A percentile compares a stretch with the other conserved stretches of the same genome.
Evolutionary conservation across 2,797 vertebrate species (phyloP).

Genomic region (Xyrichtys novacula): DNA sequence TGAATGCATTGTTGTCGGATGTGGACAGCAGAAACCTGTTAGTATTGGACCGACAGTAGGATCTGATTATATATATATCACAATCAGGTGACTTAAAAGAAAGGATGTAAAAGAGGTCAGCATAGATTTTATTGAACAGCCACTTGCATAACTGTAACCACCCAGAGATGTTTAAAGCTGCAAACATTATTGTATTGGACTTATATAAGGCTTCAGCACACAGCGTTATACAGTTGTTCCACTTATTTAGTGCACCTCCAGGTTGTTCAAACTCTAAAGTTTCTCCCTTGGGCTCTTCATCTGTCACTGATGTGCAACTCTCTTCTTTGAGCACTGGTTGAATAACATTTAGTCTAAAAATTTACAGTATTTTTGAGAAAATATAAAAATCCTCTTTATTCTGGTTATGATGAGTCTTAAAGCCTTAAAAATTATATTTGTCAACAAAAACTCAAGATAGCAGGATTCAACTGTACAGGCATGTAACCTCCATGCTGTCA

Average conservation of each 20-base stretch:
- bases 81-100: too few species aligned
- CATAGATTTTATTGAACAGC: background rate
- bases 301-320: slow-evolving; percentile 22
- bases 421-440: background rate
- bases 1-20: too few species aligned
- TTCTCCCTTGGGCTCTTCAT: slow-evolving; percentile 29
- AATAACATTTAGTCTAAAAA: slow-evolving; percentile 28
- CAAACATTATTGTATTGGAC: background rate
- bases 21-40: too few species aligned
- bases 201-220: background rate
- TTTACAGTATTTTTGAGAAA: background rate
- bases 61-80: too few species aligned
- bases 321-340: slow-evolving; percentile 29
- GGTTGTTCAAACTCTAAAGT: background rate
- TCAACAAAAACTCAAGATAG: background rate
- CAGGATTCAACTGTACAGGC: slow-evolving; percentile 14
- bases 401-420: background rate
- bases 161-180: background rate
- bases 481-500: slow-evolving; percentile 41
- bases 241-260: background rate
- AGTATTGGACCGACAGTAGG: too few species aligned
- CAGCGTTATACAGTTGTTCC: background rate
- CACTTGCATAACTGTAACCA: slow-evolving; percentile 5
- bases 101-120: too few species aligned
- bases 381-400: background rate